These are phyloP conservation scores for Megaleporinus macrocephalus DNA, from an alignment of 2,113 vertebrate genomes.

Conservation along the genomic window DNA sequence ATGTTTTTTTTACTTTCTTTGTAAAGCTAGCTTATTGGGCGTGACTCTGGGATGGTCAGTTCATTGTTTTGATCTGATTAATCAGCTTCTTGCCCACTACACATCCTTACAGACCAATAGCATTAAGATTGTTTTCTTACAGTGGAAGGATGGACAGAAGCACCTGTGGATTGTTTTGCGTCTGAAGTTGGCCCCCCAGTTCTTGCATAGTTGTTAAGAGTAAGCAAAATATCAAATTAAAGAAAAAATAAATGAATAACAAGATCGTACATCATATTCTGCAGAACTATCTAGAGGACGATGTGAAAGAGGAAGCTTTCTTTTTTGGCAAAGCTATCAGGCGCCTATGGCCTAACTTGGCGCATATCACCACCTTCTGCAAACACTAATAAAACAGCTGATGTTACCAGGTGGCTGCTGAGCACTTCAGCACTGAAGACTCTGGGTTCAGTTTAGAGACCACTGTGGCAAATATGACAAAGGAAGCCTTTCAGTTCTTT, in stretches of 20 bases:
- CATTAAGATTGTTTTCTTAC: too few species aligned
- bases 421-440: not conserved
- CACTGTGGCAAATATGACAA: constrained; percentile 6
- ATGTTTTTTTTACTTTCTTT: too few species aligned
- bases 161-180: too few species aligned
- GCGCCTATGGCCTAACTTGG: not conserved
- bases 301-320: not conserved
- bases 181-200: too few species aligned
- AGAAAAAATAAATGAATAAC: not conserved
- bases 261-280: not conserved
- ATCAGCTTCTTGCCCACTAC: too few species aligned
- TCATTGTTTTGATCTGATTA: too few species aligned
- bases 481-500: not conserved
- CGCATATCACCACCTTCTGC: constrained; percentile 26
- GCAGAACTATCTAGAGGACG: not conserved
- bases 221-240: not conserved
- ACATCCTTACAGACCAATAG: too few species aligned
- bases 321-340: not conserved
- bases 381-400: constrained; percentile 32
- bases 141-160: too few species aligned
- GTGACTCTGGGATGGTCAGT: too few species aligned
- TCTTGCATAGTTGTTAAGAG: too few species aligned
- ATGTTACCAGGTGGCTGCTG: constrained; percentile 18
- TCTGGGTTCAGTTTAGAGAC: not conserved
- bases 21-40: too few species aligned